A percentile compares a stretch with the other conserved stretches of the same genome.
Evolutionary conservation across 2,113 vertebrate species (phyloP).

Genomic region (Neotragus pygmaeus): DNA sequence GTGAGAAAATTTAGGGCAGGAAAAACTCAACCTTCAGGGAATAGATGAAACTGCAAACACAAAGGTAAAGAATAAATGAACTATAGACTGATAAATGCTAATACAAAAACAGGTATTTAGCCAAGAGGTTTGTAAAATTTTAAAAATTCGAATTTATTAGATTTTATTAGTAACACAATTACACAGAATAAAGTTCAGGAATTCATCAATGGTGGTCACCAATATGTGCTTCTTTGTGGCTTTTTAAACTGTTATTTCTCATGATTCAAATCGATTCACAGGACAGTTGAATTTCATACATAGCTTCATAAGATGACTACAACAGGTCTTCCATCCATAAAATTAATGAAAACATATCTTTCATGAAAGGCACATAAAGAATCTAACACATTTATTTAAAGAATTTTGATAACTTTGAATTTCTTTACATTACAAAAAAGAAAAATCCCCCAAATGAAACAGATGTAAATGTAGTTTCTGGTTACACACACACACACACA

Average conservation of each 20-base stretch:
- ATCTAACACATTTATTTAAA: constrained; percentile 74
- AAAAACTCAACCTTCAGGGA: neutral
- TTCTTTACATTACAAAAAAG: constrained; percentile 79
- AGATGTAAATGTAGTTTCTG: constrained; percentile 65
- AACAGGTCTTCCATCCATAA: constrained; percentile 62
- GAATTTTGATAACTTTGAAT: constrained; percentile 72
- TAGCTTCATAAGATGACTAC: constrained; percentile 55
- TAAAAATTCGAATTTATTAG: constrained; percentile 77
- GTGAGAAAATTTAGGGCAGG: neutral
- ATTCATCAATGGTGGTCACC: constrained; percentile 64
- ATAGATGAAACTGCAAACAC: neutral
- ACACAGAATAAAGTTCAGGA: constrained; percentile 71
- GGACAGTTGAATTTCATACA: constrained; percentile 49
- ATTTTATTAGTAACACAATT: constrained; percentile 69
- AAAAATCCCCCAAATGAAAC: constrained; percentile 66
- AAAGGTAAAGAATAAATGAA: neutral
- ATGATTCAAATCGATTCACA: constrained; percentile 60
- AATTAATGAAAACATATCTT: constrained; percentile 76
- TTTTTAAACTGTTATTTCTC: constrained; percentile 54
- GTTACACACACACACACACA: constrained; percentile 52
- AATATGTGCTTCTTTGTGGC: constrained; percentile 66
- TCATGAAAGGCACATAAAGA: constrained; percentile 85
- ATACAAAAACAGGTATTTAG: neutral
- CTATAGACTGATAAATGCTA: neutral
- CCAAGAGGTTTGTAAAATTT: constrained; percentile 67